Base-by-base conservation (phyloP, 2,797 vertebrate species). In the Forpus xanthops region DNA sequence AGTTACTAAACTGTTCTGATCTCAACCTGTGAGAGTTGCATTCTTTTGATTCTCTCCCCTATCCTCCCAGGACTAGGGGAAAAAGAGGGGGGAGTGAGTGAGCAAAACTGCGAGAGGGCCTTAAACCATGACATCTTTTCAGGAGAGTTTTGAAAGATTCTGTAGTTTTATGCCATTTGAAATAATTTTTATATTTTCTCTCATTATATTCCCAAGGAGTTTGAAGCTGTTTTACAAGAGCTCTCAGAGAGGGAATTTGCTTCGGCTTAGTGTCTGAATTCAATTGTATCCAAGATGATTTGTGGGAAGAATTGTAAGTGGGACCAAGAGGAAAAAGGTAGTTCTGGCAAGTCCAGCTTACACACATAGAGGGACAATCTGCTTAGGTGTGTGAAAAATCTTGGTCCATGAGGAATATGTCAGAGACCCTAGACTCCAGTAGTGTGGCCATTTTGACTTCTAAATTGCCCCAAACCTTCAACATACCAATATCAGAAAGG, bases 211-310 rank as follows among this genome's bases (percentile, higher is more conserved):
- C 70, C 6, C 21, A 12, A 24, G 31, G 27, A 33, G 31, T 62
- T 72, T 76, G 24, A 11, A 81, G 23, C 20, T 71, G 28, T 27
- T 77, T 74, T 61, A 18, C 41, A 11, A 37, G 66, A 77, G 13
- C 11, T 80, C 11, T 61, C 21, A 52, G 12, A 23, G 70, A 58
- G 7, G 21, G n/a, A 52, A 27, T 5, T 83, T n/a, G 11, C 41
- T 72, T 76, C 1, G 2, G 6, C 30, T 81, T 30, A 27, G 24
- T 71, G 47, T 35, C 76, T 14, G 3, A 41, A 21, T 56, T 67
- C 41, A 17, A 8, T 50, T 44, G 2, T 41, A 33, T 49, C n/a
- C 0, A 0, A 82, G 39, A 61, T 9, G 27, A 20, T 53, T 45
- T 58, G 15, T 37, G 8, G 33, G 58, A 88, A 76, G 62, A 72